Conservation (phyloP, 2,888 invertebrate species). For the Limnephilus lunatus region DNA sequence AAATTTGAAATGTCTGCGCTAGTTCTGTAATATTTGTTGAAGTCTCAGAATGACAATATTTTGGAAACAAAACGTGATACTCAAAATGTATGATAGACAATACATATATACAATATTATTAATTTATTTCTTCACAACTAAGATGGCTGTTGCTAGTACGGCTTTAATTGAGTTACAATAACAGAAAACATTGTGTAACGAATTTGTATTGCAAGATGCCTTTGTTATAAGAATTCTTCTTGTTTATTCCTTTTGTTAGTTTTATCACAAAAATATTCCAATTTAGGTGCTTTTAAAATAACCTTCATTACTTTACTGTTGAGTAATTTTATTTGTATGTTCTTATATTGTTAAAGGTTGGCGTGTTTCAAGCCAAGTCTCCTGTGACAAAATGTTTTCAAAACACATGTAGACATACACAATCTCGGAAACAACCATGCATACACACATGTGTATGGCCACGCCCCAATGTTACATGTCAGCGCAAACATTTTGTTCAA, state of each 20-base stretch:
- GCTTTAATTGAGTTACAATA: slow-evolving; percentile 45
- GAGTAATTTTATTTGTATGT: background rate
- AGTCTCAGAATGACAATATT: background rate
- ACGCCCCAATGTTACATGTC: no score
- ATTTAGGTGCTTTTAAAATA: background rate
- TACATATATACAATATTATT: background rate
- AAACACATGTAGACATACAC: no score
- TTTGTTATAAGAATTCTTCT: background rate
- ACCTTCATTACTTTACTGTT: background rate
- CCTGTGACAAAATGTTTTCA: no score
- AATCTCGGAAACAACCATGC: no score
- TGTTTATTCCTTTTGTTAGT: background rate
- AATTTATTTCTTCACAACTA: slow-evolving; percentile 19
- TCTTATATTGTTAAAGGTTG: background rate
- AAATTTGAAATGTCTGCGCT: background rate
- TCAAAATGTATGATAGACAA: background rate
- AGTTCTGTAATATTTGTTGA: background rate
- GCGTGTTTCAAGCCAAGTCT: no score
- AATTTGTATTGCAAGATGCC: background rate
- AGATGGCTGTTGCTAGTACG: slow-evolving; percentile 34
- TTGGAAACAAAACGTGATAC: slow-evolving; percentile 6
- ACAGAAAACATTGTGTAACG: slow-evolving; percentile 4
- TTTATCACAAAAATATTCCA: background rate
- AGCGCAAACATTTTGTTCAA: no score
- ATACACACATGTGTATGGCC: no score